Percentiles rank a stretch among this genome's conserved stretches.
Conservation (phyloP, 2,113 vertebrate genomes). For the Microcebus murinus region DNA sequence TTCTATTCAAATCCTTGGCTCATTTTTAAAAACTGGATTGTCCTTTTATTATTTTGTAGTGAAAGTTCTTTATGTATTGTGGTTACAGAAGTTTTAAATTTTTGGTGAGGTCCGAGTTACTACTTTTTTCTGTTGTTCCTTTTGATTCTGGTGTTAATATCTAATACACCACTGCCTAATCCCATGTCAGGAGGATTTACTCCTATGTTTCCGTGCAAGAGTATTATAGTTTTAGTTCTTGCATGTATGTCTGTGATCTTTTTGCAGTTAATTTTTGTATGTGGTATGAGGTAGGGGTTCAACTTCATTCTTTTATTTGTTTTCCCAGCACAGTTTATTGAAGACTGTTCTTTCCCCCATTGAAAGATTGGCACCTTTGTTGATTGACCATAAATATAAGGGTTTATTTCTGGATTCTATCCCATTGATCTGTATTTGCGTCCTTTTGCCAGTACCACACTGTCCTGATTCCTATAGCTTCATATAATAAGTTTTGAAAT, state of each 20-base stretch:
- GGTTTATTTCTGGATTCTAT: neutral
- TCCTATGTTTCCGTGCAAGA: neutral
- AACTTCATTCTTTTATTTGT: neutral
- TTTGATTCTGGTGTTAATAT: conserved; percentile 15
- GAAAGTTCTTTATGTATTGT: conserved; percentile 7
- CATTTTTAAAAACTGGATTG: conserved; percentile 9
- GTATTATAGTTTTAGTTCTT: conserved; percentile 27
- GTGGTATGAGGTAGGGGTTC: neutral
- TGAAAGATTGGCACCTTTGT: neutral
- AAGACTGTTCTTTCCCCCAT: neutral
- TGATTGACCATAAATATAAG: neutral
- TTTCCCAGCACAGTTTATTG: conserved; percentile 3
- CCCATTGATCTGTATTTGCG: neutral
- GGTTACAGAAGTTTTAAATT: neutral
- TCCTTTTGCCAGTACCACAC: neutral
- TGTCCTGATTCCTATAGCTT: neutral
- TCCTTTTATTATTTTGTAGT: conserved; percentile 8
- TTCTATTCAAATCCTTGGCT: neutral
- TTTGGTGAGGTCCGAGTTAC: neutral
- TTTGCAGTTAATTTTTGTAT: conserved; percentile 30
- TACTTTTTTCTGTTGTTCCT: conserved; percentile 1
- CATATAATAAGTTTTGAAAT: conserved; percentile 25
- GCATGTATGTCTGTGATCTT: neutral
- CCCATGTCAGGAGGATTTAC: neutral
- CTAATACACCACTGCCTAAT: neutral